Conservation (phyloP, 2,797 vertebrate genomes). For the Propithecus perrieri region DNA sequence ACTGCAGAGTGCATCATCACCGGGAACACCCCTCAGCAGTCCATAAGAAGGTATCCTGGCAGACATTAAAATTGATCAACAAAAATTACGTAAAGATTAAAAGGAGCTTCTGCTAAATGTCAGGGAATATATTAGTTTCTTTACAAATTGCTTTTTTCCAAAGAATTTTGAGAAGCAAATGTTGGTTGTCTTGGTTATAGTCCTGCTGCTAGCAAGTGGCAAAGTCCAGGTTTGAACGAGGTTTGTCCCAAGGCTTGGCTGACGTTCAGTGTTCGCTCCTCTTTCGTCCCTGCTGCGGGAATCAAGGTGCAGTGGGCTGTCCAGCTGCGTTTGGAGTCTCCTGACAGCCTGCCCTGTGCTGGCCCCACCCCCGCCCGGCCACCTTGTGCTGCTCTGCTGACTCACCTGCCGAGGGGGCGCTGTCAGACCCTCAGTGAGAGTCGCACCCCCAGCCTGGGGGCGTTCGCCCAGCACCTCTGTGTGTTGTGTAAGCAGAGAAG, state of each 20-base stretch:
- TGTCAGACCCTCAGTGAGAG: not conserved
- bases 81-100: not conserved
- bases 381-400: not conserved
- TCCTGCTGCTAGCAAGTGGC: not conserved
- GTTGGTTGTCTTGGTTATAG: not conserved
- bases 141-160: too few species aligned
- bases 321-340: not conserved
- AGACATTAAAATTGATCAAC: not conserved
- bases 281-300: not conserved
- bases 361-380: not conserved
- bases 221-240: not conserved
- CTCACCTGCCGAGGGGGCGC: too few species aligned
- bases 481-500: conserved; percentile 78
- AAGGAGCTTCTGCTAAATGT: not conserved
- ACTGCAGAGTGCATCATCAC: too few species aligned
- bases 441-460: not conserved
- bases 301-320: rapidly evolving
- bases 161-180: not conserved
- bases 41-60: not conserved
- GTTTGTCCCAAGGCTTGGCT: not conserved
- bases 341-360: rapidly evolving
- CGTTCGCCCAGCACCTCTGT: conserved; percentile 64
- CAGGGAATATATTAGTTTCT: not conserved
- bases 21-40: not conserved
- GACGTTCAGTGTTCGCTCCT: rapidly evolving